Base-by-base conservation (phyloP, 2,113 vertebrate species). In the Columbina picui region DNA sequence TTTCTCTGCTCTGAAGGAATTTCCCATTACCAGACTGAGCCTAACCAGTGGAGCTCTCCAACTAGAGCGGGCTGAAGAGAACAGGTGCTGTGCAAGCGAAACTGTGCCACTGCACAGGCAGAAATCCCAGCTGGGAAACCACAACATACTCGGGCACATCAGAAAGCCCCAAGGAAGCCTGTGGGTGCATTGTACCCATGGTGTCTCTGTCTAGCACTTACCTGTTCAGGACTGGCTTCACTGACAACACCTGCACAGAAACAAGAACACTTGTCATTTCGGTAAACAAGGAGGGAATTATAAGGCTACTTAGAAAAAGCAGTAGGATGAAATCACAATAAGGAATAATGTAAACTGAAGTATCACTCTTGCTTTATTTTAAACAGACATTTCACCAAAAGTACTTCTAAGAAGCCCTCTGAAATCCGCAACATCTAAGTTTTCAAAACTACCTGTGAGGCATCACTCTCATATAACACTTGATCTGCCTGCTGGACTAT, bases 141-240 rank as follows among this genome's bases (percentile, higher is more conserved):
- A 1, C 52, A 71, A 12, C 14, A 65, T 23, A 11, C 9, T 55
- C 65, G 61, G 36, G 41, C 23, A 56, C 10, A 38, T 0, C 41
- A 12, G 7, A 34, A 70, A 10, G 36, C 45, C 38, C 63, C 69
- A 32, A 45, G 19, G 16, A 47, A 23, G 18, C 14, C 3, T 29
- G 23, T 38, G 26, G 21, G 17, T 16, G 41, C 43, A 16, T 7
- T 6, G 17, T 8, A 18, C 7, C 3, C 43, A 43, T 10, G 21
- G 70, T 36, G 21, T 76, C 83, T 64, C n/a, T 45, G 39, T 56
- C n/a, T 23, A 84, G 57, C 84, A 98, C 98, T 98, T 98, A 98
- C 98, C 97, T 95, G 94, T 98, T 98, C 87, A 90, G 96, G 93
- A 98, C 97, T 2, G 97, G 98, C 91, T 96, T 85, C 96, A 98